Base-by-base conservation (phyloP, 2,797 vertebrate species). In the Australoheros facetus region DNA sequence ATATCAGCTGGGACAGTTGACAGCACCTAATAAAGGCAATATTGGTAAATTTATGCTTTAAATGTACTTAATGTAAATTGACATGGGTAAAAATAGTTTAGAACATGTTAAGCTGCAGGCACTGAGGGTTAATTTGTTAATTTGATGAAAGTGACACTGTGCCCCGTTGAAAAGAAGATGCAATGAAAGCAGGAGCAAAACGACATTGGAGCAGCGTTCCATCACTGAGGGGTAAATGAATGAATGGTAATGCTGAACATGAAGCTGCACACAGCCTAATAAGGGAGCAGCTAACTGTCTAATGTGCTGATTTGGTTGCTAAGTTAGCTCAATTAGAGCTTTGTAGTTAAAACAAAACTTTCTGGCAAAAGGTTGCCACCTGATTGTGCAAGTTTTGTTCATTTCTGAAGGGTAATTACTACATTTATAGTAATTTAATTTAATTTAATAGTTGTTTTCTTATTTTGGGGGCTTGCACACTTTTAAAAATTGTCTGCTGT, bases 321-420 rank as follows among this genome's bases (percentile, higher is more conserved):
- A 66, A 66, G 45, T 45, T 64, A 16, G 4, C 4, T 16, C 42
- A 45, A 16, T 6, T 16, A 45, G 5, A 0, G 13, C 9, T 39
- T 30, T 2, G 7, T 4, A 4, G 37, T 4, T 64, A 26, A 26
- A 45, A 64, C 39, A 28, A 12, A 14, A 13, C 13, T 45, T 45
- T 45, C 12, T 14, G 42, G 12, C 4, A 48, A 48, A 48, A 48
- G 7, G 16, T 4, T 48, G 13, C 42, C 42, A 45, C 42, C 4
- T 45, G 42, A 45, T 45, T 14, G 13, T 45, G 42, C 2, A 45
- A 16, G 13, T 19, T 66, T 19, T 48, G 11, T 23, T 48, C 21
- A 19, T 66, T 66, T 0, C 3, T 1, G 12, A 5, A 66, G 45
- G 10, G 3, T 5, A 1, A 13, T 30, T 48, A 48, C 39, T 45